A percentile compares a stretch with the other conserved stretches of the same genome.
These are phyloP conservation scores for Agriotes lineatus DNA, from an alignment of 2,888 invertebrate genomes.

Conservation along the genomic window DNA sequence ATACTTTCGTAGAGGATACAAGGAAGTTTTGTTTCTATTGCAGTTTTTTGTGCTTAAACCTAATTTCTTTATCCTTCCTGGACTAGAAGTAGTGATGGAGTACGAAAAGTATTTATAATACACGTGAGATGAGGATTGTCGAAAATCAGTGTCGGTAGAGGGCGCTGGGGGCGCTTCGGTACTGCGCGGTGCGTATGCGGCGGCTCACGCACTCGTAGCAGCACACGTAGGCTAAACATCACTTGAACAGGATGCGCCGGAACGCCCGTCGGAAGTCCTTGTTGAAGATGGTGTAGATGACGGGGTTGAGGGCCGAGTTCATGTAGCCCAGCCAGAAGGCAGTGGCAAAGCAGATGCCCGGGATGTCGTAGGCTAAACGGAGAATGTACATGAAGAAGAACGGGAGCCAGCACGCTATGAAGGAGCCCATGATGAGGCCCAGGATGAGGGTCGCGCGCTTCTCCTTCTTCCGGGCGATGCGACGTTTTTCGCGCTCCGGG, in stretches of 20 bases:
- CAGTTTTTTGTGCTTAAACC: too few species aligned
- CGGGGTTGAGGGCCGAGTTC: slow-evolving; percentile 96
- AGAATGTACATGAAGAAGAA: slow-evolving; percentile 96
- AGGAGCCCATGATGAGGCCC: slow-evolving; percentile 98
- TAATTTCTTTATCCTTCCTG: too few species aligned
- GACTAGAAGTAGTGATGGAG: slow-evolving; percentile 33
- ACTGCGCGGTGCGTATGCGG: slow-evolving; percentile 73
- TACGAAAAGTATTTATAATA: slow-evolving; percentile 43
- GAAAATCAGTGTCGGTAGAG: slow-evolving; percentile 63
- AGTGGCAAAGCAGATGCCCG: slow-evolving; percentile 87
- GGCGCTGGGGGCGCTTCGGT: slow-evolving; percentile 74
- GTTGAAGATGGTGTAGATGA: slow-evolving; percentile 97
- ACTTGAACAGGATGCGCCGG: slow-evolving; percentile 95
- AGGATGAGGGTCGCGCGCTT: slow-evolving; percentile 96
- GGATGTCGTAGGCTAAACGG: slow-evolving; percentile 85
- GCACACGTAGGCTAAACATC: slow-evolving; percentile 90
- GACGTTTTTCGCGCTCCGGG: slow-evolving; percentile 92
- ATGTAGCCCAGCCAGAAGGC: slow-evolving; percentile 98
- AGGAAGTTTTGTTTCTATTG: too few species aligned
- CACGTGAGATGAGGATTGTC: slow-evolving; percentile 56
- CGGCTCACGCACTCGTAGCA: slow-evolving; percentile 81
- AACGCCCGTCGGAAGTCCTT: slow-evolving; percentile 97
- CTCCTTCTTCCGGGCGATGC: slow-evolving; percentile 95
- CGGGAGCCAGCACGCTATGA: slow-evolving; percentile 98
- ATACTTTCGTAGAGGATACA: too few species aligned